A percentile compares a stretch with the other conserved stretches of the same genome.
Evolutionary conservation across 2,888 invertebrate species (phyloP).

Genomic region (Sinelater perroti): DNA sequence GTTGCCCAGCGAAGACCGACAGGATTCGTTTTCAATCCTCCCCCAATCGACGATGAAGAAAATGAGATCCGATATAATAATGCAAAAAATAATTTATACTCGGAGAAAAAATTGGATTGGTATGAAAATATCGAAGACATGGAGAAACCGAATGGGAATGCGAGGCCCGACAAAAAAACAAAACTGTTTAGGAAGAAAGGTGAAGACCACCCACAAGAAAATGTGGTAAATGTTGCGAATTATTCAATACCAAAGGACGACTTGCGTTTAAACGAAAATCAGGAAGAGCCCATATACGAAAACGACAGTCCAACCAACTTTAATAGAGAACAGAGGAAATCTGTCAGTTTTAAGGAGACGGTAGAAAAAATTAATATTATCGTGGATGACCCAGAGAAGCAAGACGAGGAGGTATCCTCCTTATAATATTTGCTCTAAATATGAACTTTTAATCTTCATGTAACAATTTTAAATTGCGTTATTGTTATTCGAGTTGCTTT

Average conservation of each 20-base stretch:
- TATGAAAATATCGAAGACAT: conserved; percentile 2
- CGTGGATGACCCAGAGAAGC: conserved; percentile 54
- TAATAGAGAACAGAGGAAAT: conserved; percentile 46
- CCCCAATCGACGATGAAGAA: conserved; percentile 31
- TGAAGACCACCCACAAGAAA: neutral
- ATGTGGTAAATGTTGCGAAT: no score
- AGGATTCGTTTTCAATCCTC: conserved; percentile 40
- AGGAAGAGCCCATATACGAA: neutral
- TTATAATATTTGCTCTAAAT: no score
- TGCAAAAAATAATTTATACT: no score
- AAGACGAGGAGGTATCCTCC: conserved; percentile 57
- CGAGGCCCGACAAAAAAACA: neutral
- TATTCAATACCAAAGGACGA: neutral
- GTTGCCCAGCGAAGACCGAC: conserved; percentile 47
- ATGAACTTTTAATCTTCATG: no score
- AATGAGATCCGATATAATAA: no score
- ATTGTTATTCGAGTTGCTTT: no score
- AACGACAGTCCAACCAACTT: neutral
- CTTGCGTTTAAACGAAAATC: neutral
- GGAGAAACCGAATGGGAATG: neutral
- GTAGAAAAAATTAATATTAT: conserved; percentile 54
- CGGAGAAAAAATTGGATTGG: neutral
- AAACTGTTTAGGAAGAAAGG: neutral
- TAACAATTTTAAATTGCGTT: no score
- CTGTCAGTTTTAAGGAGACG: conserved; percentile 61